A percentile compares a stretch with the other conserved stretches of the same genome.
Conservation (phyloP, 2,797 vertebrate species). For the Myripristis murdjan region DNA sequence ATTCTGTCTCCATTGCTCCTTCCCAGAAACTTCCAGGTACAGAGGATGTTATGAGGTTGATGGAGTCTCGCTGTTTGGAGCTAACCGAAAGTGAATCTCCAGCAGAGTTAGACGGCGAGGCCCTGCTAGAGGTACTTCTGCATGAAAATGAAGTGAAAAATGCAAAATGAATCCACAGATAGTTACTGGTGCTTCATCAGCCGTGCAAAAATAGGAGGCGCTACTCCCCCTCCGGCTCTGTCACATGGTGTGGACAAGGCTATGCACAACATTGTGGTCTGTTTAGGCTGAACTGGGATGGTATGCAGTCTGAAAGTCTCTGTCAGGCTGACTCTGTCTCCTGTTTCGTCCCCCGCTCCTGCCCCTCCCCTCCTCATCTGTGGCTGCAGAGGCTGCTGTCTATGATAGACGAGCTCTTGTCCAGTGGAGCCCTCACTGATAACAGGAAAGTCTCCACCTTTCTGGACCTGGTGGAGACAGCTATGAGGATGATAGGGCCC, state of each 20-base stretch:
- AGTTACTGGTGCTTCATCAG: background rate
- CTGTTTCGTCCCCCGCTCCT: conserved; percentile 24
- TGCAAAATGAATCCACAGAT: background rate
- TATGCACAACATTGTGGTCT: conserved; percentile 26
- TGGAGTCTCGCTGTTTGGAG: conserved; percentile 52
- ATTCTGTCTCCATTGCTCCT: background rate
- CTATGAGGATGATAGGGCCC: conserved; percentile 63
- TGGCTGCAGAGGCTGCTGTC: conserved; percentile 66
- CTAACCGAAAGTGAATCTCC: conserved; percentile 27
- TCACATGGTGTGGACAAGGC: conserved; percentile 30
- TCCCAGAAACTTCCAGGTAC: conserved; percentile 38
- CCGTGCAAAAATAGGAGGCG: conserved; percentile 29
- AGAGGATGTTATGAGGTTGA: background rate
- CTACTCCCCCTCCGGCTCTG: background rate
- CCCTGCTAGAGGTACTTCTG: conserved; percentile 68
- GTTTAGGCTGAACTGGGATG: conserved; percentile 51
- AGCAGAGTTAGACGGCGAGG: conserved; percentile 23
- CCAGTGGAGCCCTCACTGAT: conserved; percentile 17
- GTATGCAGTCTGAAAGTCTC: conserved; percentile 59
- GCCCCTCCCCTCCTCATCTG: conserved; percentile 24
- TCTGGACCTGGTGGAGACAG: conserved; percentile 70
- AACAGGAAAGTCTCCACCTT: conserved; percentile 70
- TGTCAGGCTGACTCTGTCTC: conserved; percentile 26
- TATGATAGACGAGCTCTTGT: conserved; percentile 67
- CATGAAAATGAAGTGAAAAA: background rate